These are phyloP conservation scores for Mastomys coucha DNA, from an alignment of 2,113 vertebrate genomes.

Conservation along the genomic window DNA sequence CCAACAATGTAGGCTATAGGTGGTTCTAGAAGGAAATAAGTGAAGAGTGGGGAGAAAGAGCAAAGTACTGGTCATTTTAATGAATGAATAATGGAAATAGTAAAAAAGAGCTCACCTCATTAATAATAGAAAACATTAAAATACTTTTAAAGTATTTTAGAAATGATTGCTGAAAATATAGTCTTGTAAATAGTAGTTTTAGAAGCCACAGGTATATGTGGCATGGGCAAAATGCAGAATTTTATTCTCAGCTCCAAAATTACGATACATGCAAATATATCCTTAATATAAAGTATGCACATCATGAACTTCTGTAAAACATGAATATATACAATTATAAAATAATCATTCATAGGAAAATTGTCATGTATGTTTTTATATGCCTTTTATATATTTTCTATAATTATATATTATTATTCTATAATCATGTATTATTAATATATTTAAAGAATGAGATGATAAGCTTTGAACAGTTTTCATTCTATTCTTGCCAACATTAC, in stretches of 20 bases:
- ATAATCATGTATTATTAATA: not conserved
- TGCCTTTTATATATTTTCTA: constrained; percentile 29
- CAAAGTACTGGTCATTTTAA: not conserved
- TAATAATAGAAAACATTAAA: constrained; percentile 19
- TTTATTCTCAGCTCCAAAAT: not conserved
- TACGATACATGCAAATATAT: constrained; percentile 16
- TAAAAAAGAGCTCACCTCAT: constrained; percentile 8
- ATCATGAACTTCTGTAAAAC: not conserved
- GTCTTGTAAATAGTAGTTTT: not conserved
- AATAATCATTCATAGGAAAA: constrained; percentile 27
- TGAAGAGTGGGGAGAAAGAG: not conserved
- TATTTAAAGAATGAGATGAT: constrained; percentile 19
- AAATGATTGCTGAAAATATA: not conserved
- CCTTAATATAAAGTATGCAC: not conserved
- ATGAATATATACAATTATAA: not conserved
- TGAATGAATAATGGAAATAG: constrained; percentile 13
- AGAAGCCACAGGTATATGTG: not conserved
- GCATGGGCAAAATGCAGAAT: not conserved
- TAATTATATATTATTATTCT: not conserved
- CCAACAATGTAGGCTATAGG: not conserved
- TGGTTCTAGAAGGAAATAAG: constrained; percentile 16
- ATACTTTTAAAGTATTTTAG: not conserved
- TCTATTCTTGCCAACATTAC: constrained; percentile 5
- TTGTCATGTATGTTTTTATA: not conserved
- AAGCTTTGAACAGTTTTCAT: not conserved